Percentiles rank a stretch among this genome's conserved stretches.
These are phyloP conservation scores for Planiliza haematocheilus DNA, from an alignment of 2,113 vertebrate species.

Conservation along the genomic window DNA sequence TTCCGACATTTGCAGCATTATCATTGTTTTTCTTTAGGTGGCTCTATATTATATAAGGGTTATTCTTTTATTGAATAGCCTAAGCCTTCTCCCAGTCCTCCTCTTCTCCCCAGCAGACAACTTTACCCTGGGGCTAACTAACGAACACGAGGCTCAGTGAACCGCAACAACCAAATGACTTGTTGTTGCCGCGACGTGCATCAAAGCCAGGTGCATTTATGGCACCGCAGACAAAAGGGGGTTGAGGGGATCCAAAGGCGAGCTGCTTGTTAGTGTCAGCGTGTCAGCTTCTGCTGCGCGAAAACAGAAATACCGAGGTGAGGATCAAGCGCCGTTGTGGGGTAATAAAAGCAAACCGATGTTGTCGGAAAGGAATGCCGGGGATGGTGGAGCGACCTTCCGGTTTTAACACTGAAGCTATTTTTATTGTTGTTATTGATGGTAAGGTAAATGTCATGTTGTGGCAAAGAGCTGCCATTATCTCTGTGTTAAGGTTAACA, in stretches of 20 bases:
- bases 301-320: conserved; percentile 33
- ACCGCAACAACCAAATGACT: conserved; percentile 68
- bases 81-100: background rate
- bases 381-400: background rate
- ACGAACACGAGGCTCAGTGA: conserved; percentile 59
- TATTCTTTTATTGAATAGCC: conserved; percentile 9
- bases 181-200: conserved; percentile 56
- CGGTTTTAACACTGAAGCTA: background rate
- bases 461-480: conserved; percentile 30
- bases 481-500: conserved; percentile 9
- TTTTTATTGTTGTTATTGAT: conserved; percentile 31
- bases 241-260: conserved; percentile 30
- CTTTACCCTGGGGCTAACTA: conserved; percentile 65
- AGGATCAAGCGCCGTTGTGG: conserved; percentile 28
- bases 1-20: conserved; percentile 22
- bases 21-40: conserved; percentile 16
- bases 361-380: background rate
- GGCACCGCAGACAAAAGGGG: conserved; percentile 13
- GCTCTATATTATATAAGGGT: conserved; percentile 15
- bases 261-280: conserved; percentile 65
- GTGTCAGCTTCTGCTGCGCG: conserved; percentile 21
- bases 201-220: conserved; percentile 72
- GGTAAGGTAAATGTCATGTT: conserved; percentile 31
- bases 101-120: conserved; percentile 43
- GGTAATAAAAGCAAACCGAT: conserved; percentile 44